Base-by-base conservation (phyloP, 2,888 invertebrate species). In the Athalia circularis region DNA sequence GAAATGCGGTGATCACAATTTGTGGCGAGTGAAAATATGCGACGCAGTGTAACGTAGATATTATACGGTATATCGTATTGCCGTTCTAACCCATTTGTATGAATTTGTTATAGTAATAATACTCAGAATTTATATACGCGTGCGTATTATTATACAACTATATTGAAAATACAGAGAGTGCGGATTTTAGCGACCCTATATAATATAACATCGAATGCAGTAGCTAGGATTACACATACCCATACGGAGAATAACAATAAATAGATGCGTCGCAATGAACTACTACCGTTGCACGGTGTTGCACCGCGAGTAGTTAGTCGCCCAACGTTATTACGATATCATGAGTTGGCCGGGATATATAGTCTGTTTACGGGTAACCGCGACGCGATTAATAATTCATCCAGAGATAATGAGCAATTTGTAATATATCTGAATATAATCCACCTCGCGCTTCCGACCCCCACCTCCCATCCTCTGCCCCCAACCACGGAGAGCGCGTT, bases 221-320 rank as follows among this genome's bases (percentile, higher is more conserved):
- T n/a, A n/a, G 5, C 9, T 54, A 29, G 29, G 29, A 29, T 29
- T 29, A 29, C 29, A 8, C 11, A 4, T 5, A 65, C 57, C 15
- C 52, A 29, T 80, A 84, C 86, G 83, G 86, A 88, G 87, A 88
- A 88, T 89, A 88, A 88, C 87, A 86, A 89, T 89, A 89, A 89
- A 89, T 89, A 86, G 83, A 85, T 29, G 29, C 82, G 84, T 86
- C 43, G 15, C 48, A 67, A 67, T 50, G 54, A 9, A 9, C 54
- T n/a, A 9, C 29, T 29, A 29, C 29, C 29, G 29, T 29, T 29
- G 29, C 29, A 29, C 84, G 80, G 79, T 79, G 74, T 76, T 82
- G 80, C 82, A 77, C 80, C 80, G 81, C 80, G 84, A 15, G 68
- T 29, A 29, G 29, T 29, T 29, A 29, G 52, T 43, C 54, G 68